phyloP scores from a whole-genome alignment of 1,140 invertebrate species.

The Bombus balteatus region DNA sequence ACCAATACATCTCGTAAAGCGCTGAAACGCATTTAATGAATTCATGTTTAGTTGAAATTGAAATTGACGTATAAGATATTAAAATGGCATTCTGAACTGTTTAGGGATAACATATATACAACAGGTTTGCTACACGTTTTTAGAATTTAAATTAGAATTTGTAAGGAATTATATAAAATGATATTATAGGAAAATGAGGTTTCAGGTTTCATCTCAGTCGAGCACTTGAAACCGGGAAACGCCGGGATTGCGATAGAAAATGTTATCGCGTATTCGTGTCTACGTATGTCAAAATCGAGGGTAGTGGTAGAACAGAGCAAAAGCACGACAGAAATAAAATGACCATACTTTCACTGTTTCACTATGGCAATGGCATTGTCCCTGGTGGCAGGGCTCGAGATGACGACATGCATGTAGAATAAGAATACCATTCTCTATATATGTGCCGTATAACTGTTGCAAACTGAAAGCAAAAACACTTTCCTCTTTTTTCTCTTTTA shows the following conservation, averaged over 20 bases:
- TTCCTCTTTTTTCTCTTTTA: conserved; percentile 56
- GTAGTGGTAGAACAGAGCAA: conserved; percentile 50
- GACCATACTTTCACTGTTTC: conserved; percentile 82
- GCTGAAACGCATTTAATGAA: conserved; percentile 58
- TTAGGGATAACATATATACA: too few species aligned
- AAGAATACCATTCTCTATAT: conserved; percentile 48
- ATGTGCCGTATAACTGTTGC: conserved; percentile 38
- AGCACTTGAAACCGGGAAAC: background rate
- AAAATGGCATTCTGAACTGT: background rate
- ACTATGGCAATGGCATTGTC: conserved; percentile 82
- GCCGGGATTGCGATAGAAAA: conserved; percentile 34
- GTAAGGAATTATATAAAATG: too few species aligned
- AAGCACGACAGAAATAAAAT: conserved; percentile 73
- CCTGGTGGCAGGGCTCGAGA: conserved; percentile 68
- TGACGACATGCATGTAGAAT: conserved; percentile 76
- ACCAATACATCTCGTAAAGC: conserved; percentile 65
- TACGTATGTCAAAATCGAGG: conserved; percentile 37
- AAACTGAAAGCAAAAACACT: conserved; percentile 57
- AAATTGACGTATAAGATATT: background rate
- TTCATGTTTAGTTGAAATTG: background rate
- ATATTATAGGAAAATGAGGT: background rate
- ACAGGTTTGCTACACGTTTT: too few species aligned
- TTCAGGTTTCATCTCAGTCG: background rate
- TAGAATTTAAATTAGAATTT: too few species aligned
- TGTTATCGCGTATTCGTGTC: background rate